These are phyloP conservation scores for Byasa hedistus DNA, from an alignment of 2,888 invertebrate species.

Conservation along the genomic window DNA sequence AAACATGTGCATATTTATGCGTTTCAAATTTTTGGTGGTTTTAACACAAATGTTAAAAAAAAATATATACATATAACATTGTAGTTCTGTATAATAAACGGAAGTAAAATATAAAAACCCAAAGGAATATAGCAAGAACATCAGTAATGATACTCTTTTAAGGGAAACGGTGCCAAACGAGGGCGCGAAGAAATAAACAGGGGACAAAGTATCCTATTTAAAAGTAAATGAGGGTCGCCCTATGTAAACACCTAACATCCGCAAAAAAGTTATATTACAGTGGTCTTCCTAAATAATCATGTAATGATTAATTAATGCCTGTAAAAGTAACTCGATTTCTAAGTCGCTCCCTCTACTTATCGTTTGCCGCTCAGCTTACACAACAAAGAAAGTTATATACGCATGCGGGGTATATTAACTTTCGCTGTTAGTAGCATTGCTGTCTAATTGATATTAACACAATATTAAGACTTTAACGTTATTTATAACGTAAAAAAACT, in stretches of 20 bases:
- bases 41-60: too few species aligned
- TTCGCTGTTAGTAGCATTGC: conserved; percentile 68
- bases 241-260: background rate
- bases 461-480: conserved; percentile 10
- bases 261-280: background rate
- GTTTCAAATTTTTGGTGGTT: too few species aligned
- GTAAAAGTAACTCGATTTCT: conserved; percentile 74
- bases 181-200: conserved; percentile 64
- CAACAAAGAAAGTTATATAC: conserved; percentile 77
- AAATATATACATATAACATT: too few species aligned
- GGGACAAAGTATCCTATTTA: conserved; percentile 64
- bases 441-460: conserved; percentile 31
- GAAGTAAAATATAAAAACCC: conserved; percentile 10
- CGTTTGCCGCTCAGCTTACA: conserved; percentile 72
- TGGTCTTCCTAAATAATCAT: conserved; percentile 37
- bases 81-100: background rate
- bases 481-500: conserved; percentile 8
- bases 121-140: conserved; percentile 24
- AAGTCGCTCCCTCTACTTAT: conserved; percentile 72
- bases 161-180: conserved; percentile 64
- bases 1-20: too few species aligned
- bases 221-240: conserved; percentile 44
- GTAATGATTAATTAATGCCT: conserved; percentile 44
- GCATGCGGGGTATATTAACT: conserved; percentile 71
- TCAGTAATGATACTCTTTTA: conserved; percentile 43